Percentiles rank a stretch among this genome's conserved stretches.
These are phyloP conservation scores for Helogale parvula DNA, from an alignment of 2,113 vertebrate genomes.

Conservation along the genomic window DNA sequence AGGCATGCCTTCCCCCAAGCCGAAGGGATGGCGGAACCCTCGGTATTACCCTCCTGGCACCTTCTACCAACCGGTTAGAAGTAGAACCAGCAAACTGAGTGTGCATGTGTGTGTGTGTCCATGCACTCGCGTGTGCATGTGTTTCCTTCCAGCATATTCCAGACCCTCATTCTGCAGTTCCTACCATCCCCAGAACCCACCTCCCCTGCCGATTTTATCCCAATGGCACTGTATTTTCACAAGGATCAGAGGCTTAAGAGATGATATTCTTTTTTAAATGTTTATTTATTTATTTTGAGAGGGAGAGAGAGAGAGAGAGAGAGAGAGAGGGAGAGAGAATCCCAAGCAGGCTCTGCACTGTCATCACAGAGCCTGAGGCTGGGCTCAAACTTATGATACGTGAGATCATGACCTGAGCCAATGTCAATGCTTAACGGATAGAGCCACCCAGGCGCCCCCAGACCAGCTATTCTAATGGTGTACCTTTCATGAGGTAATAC, in stretches of 20 bases:
- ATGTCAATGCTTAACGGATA: no score
- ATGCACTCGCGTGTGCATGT: neutral
- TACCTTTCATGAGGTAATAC: neutral
- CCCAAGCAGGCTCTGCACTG: no score
- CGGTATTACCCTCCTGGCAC: accelerated
- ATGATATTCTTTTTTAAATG: neutral
- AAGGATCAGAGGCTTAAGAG: neutral
- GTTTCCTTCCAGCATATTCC: neutral
- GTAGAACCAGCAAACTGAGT: neutral
- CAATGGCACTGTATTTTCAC: neutral
- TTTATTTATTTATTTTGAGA: no score
- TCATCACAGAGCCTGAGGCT: no score
- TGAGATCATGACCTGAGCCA: no score
- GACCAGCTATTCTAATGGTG: neutral
- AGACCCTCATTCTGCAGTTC: neutral
- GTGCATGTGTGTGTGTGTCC: neutral
- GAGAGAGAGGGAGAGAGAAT: no score
- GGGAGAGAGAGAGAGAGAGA: no score
- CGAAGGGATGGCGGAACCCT: neutral
- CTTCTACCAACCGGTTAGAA: neutral
- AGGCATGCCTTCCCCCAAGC: neutral
- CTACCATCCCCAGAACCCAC: neutral
- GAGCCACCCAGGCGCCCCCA: no score
- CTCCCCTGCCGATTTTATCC: neutral
- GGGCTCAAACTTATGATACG: no score